phyloP scores from a whole-genome alignment of 2,888 invertebrate genomes.

The Cheilosia pagana region DNA sequence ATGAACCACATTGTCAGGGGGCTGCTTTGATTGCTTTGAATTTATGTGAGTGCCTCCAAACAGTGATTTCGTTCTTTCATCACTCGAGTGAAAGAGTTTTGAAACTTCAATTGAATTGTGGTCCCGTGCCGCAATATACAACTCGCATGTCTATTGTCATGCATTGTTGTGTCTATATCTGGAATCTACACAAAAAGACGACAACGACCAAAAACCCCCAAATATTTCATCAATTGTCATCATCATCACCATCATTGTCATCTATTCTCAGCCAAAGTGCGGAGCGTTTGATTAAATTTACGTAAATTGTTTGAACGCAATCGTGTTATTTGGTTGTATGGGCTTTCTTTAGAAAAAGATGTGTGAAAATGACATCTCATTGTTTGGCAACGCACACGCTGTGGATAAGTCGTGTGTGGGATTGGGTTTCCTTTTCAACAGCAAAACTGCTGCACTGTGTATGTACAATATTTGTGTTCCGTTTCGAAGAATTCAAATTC shows the following conservation, averaged over 20 bases:
- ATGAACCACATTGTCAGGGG: constrained; percentile 33
- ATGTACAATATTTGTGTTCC: not conserved
- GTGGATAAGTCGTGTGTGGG: constrained; percentile 33
- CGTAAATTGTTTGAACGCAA: constrained; percentile 71
- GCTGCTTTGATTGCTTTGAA: constrained; percentile 45
- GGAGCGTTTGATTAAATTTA: constrained; percentile 68
- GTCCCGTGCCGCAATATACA: constrained; percentile 66
- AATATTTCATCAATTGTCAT: constrained; percentile 47
- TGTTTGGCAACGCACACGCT: constrained; percentile 31
- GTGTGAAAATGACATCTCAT: constrained; percentile 57
- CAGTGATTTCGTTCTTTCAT: constrained; percentile 62
- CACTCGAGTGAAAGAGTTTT: constrained; percentile 58
- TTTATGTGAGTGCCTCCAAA: constrained; percentile 13
- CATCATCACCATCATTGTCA: constrained; percentile 41
- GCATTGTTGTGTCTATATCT: constrained; percentile 45
- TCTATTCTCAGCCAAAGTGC: constrained; percentile 24
- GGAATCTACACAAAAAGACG: constrained; percentile 30
- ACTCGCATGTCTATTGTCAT: constrained; percentile 37
- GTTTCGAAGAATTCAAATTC: constrained; percentile 13
- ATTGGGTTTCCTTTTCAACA: constrained; percentile 34
- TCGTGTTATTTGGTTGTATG: constrained; percentile 54
- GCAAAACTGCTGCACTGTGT: not conserved
- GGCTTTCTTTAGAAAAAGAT: not conserved
- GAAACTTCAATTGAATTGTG: constrained; percentile 72
- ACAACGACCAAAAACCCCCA: constrained; percentile 14